Percentiles rank a stretch among this genome's conserved stretches.
phyloP scores from a whole-genome alignment of 2,797 vertebrate species.

The Hypotaenidia philippensis region DNA sequence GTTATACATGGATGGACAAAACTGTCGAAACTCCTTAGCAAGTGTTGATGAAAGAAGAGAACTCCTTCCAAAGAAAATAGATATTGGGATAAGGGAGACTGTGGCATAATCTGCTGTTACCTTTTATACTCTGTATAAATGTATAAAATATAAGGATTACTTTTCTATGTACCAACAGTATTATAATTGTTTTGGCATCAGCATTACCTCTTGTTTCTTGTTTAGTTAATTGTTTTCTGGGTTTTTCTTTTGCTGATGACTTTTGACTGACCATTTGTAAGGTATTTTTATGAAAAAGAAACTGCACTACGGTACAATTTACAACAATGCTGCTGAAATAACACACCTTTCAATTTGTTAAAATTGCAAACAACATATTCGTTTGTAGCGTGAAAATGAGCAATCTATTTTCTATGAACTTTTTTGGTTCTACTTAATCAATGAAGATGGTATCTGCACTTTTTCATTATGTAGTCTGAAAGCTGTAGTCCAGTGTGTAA shows the following conservation, averaged over 20 bases:
- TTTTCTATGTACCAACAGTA: slow-evolving; percentile 97
- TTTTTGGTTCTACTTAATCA: slow-evolving; percentile 82
- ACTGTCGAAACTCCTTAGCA: slow-evolving; percentile 97
- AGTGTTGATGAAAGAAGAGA: slow-evolving; percentile 98
- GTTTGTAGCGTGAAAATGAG: slow-evolving; percentile 85
- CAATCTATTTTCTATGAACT: slow-evolving; percentile 87
- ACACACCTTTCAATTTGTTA: slow-evolving; percentile 87
- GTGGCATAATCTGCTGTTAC: slow-evolving; percentile 95
- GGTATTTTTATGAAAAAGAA: slow-evolving; percentile 89
- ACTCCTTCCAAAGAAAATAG: slow-evolving; percentile 99
- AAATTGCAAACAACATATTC: slow-evolving; percentile 77
- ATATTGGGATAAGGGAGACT: slow-evolving; percentile 98
- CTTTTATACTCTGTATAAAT: slow-evolving; percentile 92
- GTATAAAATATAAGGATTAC: slow-evolving; percentile 91
- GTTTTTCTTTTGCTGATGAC: slow-evolving; percentile 88
- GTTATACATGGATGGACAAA: slow-evolving; percentile 95
- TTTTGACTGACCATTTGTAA: slow-evolving; percentile 89
- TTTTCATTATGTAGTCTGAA: slow-evolving; percentile 80
- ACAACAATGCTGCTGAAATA: slow-evolving; percentile 92
- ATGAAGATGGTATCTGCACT: slow-evolving; percentile 78
- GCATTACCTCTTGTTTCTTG: slow-evolving; percentile 89
- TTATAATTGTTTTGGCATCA: slow-evolving; percentile 93
- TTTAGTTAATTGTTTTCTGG: slow-evolving; percentile 82
- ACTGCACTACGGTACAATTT: slow-evolving; percentile 91
- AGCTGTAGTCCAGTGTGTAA: slow-evolving; percentile 74